Evolutionary conservation across 2,888 invertebrate genomes (phyloP), one percentile per base, ranked within the genome.

Genomic region (Acleris literana): DNA sequence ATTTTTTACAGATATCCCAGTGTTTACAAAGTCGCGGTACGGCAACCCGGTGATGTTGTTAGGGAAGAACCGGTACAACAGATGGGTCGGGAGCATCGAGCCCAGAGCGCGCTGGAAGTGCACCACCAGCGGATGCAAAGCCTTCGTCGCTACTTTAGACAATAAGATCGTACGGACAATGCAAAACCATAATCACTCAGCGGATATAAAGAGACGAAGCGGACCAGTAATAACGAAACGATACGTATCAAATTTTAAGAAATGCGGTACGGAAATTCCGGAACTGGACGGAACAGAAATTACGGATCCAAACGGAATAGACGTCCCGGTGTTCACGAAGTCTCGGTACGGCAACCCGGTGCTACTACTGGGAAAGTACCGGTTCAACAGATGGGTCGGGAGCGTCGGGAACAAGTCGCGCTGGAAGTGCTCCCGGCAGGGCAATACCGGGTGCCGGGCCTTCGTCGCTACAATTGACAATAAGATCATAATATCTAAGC

Each of bases 341-440:
- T 84, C 86, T 5, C 69, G 72, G 3, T 71, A 64, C 18, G 83
- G 83, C 3, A 78, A 80, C n/a, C 77, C 76, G 9, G 76, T 79
- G 3, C 75, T 84, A 17, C 70, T 75, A 63, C 49, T 82, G 18
- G 83, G 81, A 7, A 20, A 44, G 1, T 74, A 83, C 61, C 76
- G 79, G 55, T 84, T 77, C 62, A 78, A 77, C 51, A 81, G 73
- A 53, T 74, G 73, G 62, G 64, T 68, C 17, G 68, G 71, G 16
- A 71, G 70, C 54, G 70, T 39, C 1, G 82, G 81, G 1, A 60
- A 65, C 1, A 73, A 69, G 11, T 65, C 60, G 0, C 66, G 77
- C 1, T 83, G 82, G 81, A 68, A 74, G n/a, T 84, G 83, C 63
- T 72, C 72, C n/a, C 72, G 44, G 56, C 63, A 1, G 62, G 62